phyloP scores from a whole-genome alignment of 1,140 invertebrate species.

The Orius insidiosus region DNA sequence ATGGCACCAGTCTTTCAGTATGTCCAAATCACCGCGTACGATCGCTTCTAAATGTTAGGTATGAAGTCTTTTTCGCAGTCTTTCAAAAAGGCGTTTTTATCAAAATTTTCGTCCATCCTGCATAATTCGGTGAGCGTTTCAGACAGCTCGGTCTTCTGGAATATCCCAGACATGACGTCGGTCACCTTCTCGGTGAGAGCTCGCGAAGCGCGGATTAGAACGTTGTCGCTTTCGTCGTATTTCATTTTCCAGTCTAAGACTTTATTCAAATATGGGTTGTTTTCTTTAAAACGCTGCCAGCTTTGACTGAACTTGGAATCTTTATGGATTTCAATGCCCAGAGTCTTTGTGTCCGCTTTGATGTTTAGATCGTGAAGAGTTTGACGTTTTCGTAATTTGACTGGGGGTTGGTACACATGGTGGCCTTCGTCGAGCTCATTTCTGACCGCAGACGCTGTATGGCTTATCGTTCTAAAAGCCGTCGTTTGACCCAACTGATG shows the following conservation, averaged over 20 bases:
- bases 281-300: slow-evolving; percentile 97
- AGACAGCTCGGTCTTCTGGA: slow-evolving; percentile 90
- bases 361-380: slow-evolving; percentile 36
- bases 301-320: slow-evolving; percentile 92
- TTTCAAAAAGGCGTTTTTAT: slow-evolving; percentile 69
- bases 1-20: slow-evolving; percentile 97
- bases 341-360: slow-evolving; percentile 63
- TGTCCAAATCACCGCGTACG: slow-evolving; percentile 68
- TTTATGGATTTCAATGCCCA: slow-evolving; percentile 87
- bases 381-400: slow-evolving; percentile 50
- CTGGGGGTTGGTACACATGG: slow-evolving; percentile 57
- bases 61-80: slow-evolving; percentile 94
- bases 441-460: slow-evolving; percentile 77
- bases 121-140: slow-evolving; percentile 96
- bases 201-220: slow-evolving; percentile 74
- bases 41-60: slow-evolving; percentile 96
- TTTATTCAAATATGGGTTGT: slow-evolving; percentile 91
- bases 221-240: slow-evolving; percentile 97
- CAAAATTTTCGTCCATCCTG: slow-evolving; percentile 90
- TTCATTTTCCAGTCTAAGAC: slow-evolving; percentile 95
- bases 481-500: slow-evolving; percentile 74
- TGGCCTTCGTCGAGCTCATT: slow-evolving; percentile 66
- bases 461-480: slow-evolving; percentile 78
- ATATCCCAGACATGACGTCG: slow-evolving; percentile 74
- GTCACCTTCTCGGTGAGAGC: slow-evolving; percentile 81